Evolutionary conservation across 2,113 vertebrate genomes (phyloP).

Genomic region (Panurus biarmicus): DNA sequence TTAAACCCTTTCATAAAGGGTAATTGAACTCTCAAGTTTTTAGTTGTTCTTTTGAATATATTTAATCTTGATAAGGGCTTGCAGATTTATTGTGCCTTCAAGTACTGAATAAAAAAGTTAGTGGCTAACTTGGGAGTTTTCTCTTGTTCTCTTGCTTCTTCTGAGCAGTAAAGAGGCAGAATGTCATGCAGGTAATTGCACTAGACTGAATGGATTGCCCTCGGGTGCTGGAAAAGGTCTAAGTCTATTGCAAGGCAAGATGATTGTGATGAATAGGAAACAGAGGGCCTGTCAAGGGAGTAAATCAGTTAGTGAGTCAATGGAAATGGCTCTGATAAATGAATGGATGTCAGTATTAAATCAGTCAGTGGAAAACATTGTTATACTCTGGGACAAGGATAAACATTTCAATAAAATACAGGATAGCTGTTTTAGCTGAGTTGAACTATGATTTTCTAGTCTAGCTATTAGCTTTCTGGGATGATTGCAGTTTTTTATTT

Average conservation of each 20-base stretch:
- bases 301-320: constrained; percentile 51
- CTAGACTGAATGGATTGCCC: constrained; percentile 26
- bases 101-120: background rate
- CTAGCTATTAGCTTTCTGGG: background rate
- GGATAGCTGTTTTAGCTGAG: background rate
- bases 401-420: constrained; percentile 46
- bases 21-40: background rate
- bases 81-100: background rate
- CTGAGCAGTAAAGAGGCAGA: background rate
- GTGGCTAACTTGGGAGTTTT: background rate
- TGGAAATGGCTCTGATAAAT: constrained; percentile 47
- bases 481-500: background rate
- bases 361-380: constrained; percentile 12
- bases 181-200: constrained; percentile 45
- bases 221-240: constrained; percentile 34
- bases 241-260: constrained; percentile 49
- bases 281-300: constrained; percentile 14
- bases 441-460: background rate
- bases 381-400: background rate
- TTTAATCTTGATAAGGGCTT: background rate
- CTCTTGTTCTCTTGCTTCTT: background rate
- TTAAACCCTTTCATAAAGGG: background rate
- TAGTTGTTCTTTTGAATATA: background rate
- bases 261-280: constrained; percentile 58
- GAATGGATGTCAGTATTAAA: constrained; percentile 28